Conservation (phyloP, 2,113 vertebrate genomes). For the Cettia cetti region DNA sequence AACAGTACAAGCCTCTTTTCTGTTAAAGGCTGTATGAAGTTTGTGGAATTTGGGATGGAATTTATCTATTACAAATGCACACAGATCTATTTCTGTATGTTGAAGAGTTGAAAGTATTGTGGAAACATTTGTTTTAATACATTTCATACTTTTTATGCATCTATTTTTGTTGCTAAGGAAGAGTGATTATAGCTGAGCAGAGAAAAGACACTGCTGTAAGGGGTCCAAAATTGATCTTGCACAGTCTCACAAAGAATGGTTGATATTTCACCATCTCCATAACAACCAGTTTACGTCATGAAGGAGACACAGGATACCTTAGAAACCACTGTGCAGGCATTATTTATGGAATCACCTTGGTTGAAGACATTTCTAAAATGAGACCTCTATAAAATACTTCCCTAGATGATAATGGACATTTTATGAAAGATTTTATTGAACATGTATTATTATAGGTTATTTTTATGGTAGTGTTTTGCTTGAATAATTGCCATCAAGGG, state of each 20-base stretch:
- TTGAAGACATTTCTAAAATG: constrained; percentile 15
- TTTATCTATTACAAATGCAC: neutral
- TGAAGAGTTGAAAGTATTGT: constrained; percentile 18
- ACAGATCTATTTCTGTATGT: neutral
- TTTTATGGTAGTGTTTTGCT: neutral
- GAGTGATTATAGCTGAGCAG: constrained; percentile 58
- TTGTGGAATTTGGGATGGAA: neutral
- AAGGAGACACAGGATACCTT: constrained; percentile 57
- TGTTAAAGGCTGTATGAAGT: neutral
- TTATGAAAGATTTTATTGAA: constrained; percentile 24
- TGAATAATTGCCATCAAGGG: neutral
- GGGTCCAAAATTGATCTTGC: constrained; percentile 57
- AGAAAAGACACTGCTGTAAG: constrained; percentile 62
- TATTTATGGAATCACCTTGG: constrained; percentile 68
- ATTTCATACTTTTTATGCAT: constrained; percentile 9
- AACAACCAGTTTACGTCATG: constrained; percentile 67
- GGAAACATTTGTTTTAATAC: constrained; percentile 37
- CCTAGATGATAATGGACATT: constrained; percentile 2
- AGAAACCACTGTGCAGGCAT: constrained; percentile 58
- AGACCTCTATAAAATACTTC: constrained; percentile 15
- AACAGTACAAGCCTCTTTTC: neutral
- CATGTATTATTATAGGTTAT: neutral
- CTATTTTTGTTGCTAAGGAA: constrained; percentile 54
- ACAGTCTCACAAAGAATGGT: constrained; percentile 56
- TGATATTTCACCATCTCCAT: constrained; percentile 70